Conservation (phyloP, 2,888 invertebrate species). For the Bugulina stolonifera region DNA sequence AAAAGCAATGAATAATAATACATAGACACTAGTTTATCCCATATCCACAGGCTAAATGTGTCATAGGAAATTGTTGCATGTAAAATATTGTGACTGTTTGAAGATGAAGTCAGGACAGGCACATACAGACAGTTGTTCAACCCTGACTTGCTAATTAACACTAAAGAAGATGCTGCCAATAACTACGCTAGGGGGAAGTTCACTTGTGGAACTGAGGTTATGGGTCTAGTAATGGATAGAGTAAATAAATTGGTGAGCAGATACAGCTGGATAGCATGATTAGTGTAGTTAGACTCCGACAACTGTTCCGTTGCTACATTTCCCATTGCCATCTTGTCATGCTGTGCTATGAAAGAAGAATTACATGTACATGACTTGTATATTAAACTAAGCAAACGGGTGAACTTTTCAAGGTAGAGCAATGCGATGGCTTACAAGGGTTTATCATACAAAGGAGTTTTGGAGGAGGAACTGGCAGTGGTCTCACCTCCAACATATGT, state of each 20-base stretch:
- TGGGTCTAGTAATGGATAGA: constrained; percentile 29
- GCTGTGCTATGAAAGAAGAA: too few species aligned
- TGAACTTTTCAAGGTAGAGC: constrained; percentile 21
- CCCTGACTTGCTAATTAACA: constrained; percentile 29
- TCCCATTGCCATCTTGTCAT: too few species aligned
- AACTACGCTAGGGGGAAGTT: constrained; percentile 31
- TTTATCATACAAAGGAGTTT: constrained; percentile 29
- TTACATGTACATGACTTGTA: too few species aligned
- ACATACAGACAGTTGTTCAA: constrained; percentile 28
- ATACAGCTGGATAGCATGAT: too few species aligned
- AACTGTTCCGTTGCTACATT: too few species aligned
- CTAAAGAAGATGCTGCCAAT: constrained; percentile 31
- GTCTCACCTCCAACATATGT: constrained; percentile 27
- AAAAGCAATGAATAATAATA: too few species aligned
- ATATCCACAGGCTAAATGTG: too few species aligned
- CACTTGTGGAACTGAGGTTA: constrained; percentile 30
- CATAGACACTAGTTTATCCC: too few species aligned
- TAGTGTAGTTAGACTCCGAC: too few species aligned
- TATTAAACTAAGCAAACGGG: background rate
- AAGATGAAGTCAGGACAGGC: constrained; percentile 29
- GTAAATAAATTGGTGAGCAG: constrained; percentile 27
- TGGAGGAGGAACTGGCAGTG: constrained; percentile 30
- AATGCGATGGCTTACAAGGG: constrained; percentile 30
- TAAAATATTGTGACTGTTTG: too few species aligned
- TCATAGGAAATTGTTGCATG: too few species aligned